phyloP scores from a whole-genome alignment of 2,888 invertebrate species.

The Sycophila texana region DNA sequence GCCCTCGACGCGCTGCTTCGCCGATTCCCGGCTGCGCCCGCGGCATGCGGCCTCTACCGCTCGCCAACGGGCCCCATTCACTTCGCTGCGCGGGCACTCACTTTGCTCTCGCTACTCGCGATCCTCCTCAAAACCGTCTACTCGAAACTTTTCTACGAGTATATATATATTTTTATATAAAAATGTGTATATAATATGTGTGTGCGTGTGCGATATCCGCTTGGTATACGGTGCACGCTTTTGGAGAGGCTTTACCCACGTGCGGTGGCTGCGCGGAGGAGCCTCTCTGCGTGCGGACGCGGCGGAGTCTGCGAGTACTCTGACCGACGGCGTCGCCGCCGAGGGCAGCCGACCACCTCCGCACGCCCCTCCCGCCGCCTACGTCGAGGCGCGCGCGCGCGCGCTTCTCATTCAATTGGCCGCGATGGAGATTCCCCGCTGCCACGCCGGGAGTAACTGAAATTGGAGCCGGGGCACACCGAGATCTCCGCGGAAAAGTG shows the following conservation, averaged over 20 bases:
- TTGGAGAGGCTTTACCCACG: too few relatives aligned
- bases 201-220: too few relatives aligned
- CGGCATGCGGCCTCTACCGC: too few relatives aligned
- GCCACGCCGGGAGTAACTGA: not conserved
- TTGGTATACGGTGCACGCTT: too few relatives aligned
- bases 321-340: constrained; percentile 14
- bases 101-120: not conserved
- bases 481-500: constrained; percentile 5
- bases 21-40: too few relatives aligned
- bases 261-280: too few relatives aligned
- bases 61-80: too few relatives aligned
- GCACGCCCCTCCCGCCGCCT: not conserved
- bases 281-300: constrained; percentile 10
- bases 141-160: not conserved
- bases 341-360: not conserved
- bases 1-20: not conserved
- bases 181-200: not conserved
- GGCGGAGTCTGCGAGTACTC: constrained; percentile 37
- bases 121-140: not conserved
- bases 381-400: not conserved
- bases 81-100: too few relatives aligned
- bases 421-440: constrained; percentile 3
- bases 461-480: not conserved
- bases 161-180: not conserved
- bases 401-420: constrained; percentile 14